These are phyloP conservation scores for Oostethus manadensis DNA, from an alignment of 2,113 vertebrate genomes.

Conservation along the genomic window DNA sequence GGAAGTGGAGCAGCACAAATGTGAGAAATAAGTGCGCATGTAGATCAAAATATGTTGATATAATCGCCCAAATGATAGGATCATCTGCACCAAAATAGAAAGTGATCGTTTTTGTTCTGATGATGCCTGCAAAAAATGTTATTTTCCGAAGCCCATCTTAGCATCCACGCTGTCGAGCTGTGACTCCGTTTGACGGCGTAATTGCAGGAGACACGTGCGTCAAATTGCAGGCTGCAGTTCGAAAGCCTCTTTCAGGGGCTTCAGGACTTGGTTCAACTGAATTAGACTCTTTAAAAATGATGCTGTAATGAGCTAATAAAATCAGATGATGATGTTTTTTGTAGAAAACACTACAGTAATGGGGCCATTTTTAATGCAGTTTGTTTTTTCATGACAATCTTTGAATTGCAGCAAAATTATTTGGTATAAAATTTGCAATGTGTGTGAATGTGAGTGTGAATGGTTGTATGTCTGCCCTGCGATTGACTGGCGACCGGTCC, in stretches of 20 bases:
- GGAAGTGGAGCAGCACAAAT: not conserved
- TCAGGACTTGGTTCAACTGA: not conserved
- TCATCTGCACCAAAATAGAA: not conserved
- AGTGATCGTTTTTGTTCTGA: not conserved
- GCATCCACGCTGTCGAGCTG: not conserved
- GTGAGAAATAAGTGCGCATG: not conserved
- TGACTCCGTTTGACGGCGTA: not conserved
- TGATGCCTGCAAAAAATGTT: not conserved
- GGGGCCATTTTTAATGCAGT: no score
- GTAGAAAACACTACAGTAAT: not conserved
- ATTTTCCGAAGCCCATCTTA: not conserved
- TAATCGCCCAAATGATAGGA: slow-evolving; percentile 1
- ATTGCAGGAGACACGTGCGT: not conserved
- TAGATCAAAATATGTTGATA: not conserved
- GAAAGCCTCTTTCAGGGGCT: not conserved
- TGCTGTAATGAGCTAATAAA: not conserved
- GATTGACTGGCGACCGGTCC: no score
- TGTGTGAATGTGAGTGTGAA: no score
- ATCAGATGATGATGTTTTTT: not conserved
- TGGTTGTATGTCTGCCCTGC: no score
- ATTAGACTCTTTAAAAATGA: not conserved
- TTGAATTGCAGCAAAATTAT: no score
- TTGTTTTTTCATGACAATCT: no score
- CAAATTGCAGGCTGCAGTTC: not conserved
- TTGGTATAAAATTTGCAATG: no score